Base-by-base conservation (phyloP, 1,140 invertebrate species). In the Aphaenogaster floridana region DNA sequence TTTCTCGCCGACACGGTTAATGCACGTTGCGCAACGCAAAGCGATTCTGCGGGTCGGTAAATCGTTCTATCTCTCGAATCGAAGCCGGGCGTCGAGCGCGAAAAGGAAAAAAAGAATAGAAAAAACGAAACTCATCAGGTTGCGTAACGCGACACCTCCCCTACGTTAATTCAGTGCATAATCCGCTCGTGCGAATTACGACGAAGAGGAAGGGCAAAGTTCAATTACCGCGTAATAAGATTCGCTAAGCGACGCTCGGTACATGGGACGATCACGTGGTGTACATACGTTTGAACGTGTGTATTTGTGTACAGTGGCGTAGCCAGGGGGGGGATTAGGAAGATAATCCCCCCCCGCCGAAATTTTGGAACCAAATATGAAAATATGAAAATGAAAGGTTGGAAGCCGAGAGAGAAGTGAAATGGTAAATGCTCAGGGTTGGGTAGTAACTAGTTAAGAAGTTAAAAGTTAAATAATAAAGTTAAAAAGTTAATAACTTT, bases 261-360 rank as follows among this genome's bases (percentile, higher is more conserved):
- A 86, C n/a, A 79, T 52, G 21, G 36, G n/a, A 50, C n/a, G 72
- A 66, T 78, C 71, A 86, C 71, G 74, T 77, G 83, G 13, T 50
- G 28, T 64, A 54, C 50, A 5, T 52, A 3, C 11, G 28, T 28
- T 28, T 28, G 28, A 28, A 28, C 28, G 28, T 28, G 28, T 28
- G 28, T 28, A 28, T 28, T 28, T 28, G 28, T 28, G 28, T 28
- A 28, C 28, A 28, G 28, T 28, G 28, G 28, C 28, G 28, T 28
- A 28, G 28, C 28, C 0, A 28, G 28, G 28, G 28, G 28, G 28
- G 28, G 28, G 28, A 28, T 28, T 28, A 28, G 28, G 28, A 28
- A 28, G 28, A 28, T 28, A 28, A 28, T 0, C 0, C 28, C 28
- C 28, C 28, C 28, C 28, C 28, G 0, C 28, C 28, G 28, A 28